A percentile compares a stretch with the other conserved stretches of the same genome.
Evolutionary conservation across 2,113 vertebrate genomes (phyloP).

Genomic region (Falcunculus frontatus): DNA sequence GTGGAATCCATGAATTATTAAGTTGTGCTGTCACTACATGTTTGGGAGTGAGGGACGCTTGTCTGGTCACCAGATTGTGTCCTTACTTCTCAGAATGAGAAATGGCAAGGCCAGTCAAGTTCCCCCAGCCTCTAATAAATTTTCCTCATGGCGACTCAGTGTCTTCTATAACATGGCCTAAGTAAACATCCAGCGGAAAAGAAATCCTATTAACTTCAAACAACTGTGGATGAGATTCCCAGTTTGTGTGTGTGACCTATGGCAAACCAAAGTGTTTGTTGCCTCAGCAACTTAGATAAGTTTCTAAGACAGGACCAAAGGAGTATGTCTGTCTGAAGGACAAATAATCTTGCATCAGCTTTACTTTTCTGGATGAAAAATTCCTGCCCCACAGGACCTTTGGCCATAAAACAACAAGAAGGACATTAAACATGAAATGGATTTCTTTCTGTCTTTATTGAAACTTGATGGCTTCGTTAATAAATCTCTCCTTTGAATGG

Average conservation of each 20-base stretch:
- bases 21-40: not conserved
- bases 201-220: conserved; percentile 18
- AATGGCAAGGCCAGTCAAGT: not conserved
- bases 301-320: not conserved
- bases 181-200: not conserved
- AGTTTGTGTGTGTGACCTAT: not conserved
- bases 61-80: not conserved
- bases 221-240: not conserved
- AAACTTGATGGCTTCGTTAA: not conserved
- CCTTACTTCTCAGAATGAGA: not conserved
- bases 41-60: not conserved
- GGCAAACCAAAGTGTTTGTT: not conserved
- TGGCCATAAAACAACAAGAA: not conserved
- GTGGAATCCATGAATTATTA: not conserved
- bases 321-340: not conserved
- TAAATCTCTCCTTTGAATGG: conserved; percentile 6
- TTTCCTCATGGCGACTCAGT: not conserved
- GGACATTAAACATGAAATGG: not conserved
- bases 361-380: conserved; percentile 8
- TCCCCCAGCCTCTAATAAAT: not conserved
- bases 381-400: not conserved
- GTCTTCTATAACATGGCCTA: not conserved
- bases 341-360: not conserved
- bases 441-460: conserved; percentile 15
- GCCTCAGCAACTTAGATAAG: not conserved